Evolutionary conservation across 2,888 invertebrate species (phyloP).

Genomic region (Cataglyphis albicans): DNA sequence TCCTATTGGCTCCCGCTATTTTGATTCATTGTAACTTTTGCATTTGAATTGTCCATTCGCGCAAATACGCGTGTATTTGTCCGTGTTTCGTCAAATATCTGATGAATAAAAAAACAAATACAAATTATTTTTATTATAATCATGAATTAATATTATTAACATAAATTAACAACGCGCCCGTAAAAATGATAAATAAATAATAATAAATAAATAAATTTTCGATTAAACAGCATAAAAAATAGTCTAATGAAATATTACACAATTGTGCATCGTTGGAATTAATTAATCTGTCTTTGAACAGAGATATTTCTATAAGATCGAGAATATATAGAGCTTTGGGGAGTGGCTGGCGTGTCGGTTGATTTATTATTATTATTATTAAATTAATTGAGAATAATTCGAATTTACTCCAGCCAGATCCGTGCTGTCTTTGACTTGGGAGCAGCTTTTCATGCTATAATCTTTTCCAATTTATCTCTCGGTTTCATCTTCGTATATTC

Average conservation of each 20-base stretch:
- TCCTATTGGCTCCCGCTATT: slow-evolving; percentile 45
- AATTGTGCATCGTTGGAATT: slow-evolving; percentile 50
- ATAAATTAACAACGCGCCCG: background rate
- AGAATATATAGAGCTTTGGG: slow-evolving; percentile 41
- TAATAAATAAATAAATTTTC: background rate
- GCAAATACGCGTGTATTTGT: background rate
- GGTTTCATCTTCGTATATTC: slow-evolving; percentile 45
- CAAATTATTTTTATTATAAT: slow-evolving; percentile 1
- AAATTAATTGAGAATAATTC: slow-evolving; percentile 72
- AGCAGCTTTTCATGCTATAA: slow-evolving; percentile 33
- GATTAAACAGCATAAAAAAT: background rate
- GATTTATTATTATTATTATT: slow-evolving; percentile 57
- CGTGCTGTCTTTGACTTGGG: slow-evolving; percentile 31
- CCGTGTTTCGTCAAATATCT: background rate
- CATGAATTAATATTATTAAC: background rate
- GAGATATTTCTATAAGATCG: slow-evolving; percentile 53
- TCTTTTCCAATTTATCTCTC: slow-evolving; percentile 36
- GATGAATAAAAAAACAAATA: slow-evolving; percentile 30
- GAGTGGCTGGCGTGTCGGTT: slow-evolving; percentile 42
- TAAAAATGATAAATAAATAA: background rate
- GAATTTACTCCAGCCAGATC: slow-evolving; percentile 64
- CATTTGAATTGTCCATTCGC: slow-evolving; percentile 24
- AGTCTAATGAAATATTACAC: slow-evolving; percentile 1
- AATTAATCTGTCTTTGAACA: slow-evolving; percentile 68
- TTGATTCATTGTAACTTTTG: slow-evolving; percentile 79